Evolutionary conservation across 2,113 vertebrate genomes (phyloP), one percentile per base, ranked within the genome.

Genomic region (Tympanuchus pallidicinctus): DNA sequence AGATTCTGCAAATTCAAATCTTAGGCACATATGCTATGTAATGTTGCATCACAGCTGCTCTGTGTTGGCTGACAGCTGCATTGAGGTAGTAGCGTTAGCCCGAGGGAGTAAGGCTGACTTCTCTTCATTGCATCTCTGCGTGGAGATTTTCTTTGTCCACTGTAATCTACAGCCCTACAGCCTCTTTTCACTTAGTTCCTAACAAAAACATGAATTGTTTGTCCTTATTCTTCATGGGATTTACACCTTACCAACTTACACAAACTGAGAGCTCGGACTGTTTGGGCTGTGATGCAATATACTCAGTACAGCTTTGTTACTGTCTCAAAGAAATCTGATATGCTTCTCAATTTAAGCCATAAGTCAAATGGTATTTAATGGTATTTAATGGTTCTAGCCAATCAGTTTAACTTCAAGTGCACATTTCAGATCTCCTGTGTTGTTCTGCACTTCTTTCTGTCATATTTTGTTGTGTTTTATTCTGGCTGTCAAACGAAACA

Each of bases 41-140:
- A 82, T 77, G 30, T 6, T 78, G 73, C 81, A 56, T 7, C 88
- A 90, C 90, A 92, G 83, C 80, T 96, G 90, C 83, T 81, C 16
- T 4, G 30, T 61, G 77, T 34, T 80, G 74, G 63, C 74, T 85
- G 89, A 66, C 89, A 95, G 95, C 86, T 96, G 86, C 64, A 9
- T 11, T 32, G 86, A 76, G 73, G 56, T 82, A 34, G 67, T 42
- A 80, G 38, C 50, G 66, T 63, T 27, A 60, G 81, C 86, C 82
- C 32, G 54, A n/a, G 71, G 81, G 81, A 67, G 34, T 19, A 47
- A 89, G 86, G 5, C 78, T 50, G 78, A 38, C 82, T 89, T 69
- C 54, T 59, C 36, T 87, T 87, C 70, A 25, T 61, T 85, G 45
- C 48, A 38, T 79, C 78, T 85, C 59, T 80, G 87, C 27, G 45